Base-by-base conservation (phyloP, 1,140 invertebrate species). In the Dreissena rostriformis region DNA sequence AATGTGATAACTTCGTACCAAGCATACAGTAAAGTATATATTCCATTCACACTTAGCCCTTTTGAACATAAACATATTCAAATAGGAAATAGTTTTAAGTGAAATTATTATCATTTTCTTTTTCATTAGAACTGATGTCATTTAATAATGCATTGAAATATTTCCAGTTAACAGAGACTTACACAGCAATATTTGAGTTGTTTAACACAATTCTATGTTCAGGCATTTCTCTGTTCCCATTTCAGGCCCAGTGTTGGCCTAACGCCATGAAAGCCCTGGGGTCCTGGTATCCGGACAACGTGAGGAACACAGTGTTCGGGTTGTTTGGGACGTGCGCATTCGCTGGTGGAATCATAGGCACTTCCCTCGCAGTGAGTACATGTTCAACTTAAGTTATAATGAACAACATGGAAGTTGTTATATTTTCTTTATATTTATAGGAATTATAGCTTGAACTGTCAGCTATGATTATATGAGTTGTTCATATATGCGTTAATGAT, bases 281-380 rank as follows among this genome's bases (percentile, higher is more conserved):
- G 28, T 90, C 92, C 12, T 95, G 94, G 94, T 95, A 94, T 87
- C 90, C 94, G 22, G 94, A 94, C 66, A 85, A 74, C 81, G 84
- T 91, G 17, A 88, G 93, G 28, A 94, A 95, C 87, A 89, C 92
- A 53, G 91, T 95, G 26, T 94, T 95, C 89, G 94, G 95, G 10
- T 88, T 94, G 76, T 93, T 95, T 88, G 94, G 94, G 11, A 95
- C 94, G 5, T 94, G 94, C 83, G 93, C 94, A 11, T 95, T 94
- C 91, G 93, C 92, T 55, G 94, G 94, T 66, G 94, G 94, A n/a
- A 92, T 95, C 67, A 85, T 93, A 49, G 94, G 94, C 39, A 94
- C 94, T n/a, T 92, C 92, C 49, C 61, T 95, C 14, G 94, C 94
- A 10, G 94, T 94, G 86, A 91, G 91, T 90, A 84, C 39, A 39